These are phyloP conservation scores for Prochilodus magdalenae DNA, from an alignment of 2,113 vertebrate genomes.

Conservation along the genomic window DNA sequence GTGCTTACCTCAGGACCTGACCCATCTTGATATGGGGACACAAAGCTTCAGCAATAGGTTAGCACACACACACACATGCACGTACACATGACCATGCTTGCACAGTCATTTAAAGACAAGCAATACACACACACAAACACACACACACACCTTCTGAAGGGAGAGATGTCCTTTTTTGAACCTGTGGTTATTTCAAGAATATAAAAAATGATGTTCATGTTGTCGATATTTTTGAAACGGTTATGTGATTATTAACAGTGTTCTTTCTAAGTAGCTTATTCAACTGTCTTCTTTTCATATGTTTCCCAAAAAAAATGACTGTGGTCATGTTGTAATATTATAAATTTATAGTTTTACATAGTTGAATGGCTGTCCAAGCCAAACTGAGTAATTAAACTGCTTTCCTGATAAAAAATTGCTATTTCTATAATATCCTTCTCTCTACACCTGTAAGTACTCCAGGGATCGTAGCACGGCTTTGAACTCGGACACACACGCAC, in stretches of 20 bases:
- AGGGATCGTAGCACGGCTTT: conserved; percentile 10
- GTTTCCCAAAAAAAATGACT: conserved; percentile 34
- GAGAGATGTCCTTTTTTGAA: conserved; percentile 68
- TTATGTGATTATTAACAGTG: conserved; percentile 66
- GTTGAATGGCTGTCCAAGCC: conserved; percentile 33
- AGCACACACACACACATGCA: conserved; percentile 56
- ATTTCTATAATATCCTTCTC: conserved; percentile 23
- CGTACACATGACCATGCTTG: conserved; percentile 53
- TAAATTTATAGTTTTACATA: conserved; percentile 4
- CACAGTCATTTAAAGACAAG: conserved; percentile 42
- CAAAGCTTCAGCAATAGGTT: conserved; percentile 69
- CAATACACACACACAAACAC: conserved; percentile 51
- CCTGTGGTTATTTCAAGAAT: conserved; percentile 76
- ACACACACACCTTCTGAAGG: conserved; percentile 56
- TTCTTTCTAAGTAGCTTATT: conserved; percentile 65
- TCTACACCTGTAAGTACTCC: conserved; percentile 46
- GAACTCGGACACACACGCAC: conserved; percentile 13
- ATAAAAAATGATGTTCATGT: conserved; percentile 52
- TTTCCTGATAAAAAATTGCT: conserved; percentile 28
- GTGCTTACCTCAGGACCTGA: conserved; percentile 83
- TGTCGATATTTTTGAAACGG: conserved; percentile 63
- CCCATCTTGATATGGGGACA: conserved; percentile 68
- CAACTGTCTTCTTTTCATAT: conserved; percentile 32
- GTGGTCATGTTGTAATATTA: conserved; percentile 25
- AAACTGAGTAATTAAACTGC: conserved; percentile 44